Base-by-base conservation (phyloP, 2,888 invertebrate species). In the Zaprionus bogoriensis region DNA sequence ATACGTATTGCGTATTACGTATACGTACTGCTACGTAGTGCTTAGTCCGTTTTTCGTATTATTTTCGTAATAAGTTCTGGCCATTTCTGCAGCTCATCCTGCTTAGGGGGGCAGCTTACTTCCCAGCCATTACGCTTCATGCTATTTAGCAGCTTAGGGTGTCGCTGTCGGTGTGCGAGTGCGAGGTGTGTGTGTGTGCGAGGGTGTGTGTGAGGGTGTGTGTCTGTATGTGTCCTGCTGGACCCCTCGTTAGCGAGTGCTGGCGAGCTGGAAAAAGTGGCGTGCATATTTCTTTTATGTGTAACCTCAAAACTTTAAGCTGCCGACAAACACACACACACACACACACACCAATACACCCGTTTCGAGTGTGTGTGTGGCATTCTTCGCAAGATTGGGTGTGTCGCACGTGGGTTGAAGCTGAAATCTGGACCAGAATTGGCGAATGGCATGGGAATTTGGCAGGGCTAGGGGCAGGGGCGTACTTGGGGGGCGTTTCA, bases 1-100 rank as follows among this genome's bases (percentile, higher is more conserved):
- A n/a, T n/a, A n/a, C n/a, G n/a, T n/a, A n/a, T n/a, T n/a, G n/a
- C n/a, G n/a, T n/a, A n/a, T n/a, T n/a, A n/a, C n/a, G n/a, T n/a
- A n/a, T n/a, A n/a, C n/a, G n/a, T n/a, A n/a, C n/a, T n/a, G n/a
- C n/a, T n/a, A n/a, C n/a, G n/a, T n/a, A n/a, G n/a, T n/a, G n/a
- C 42, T 50, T 36, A 52, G 48, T 64, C 78, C 62, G 50, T 60
- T 52, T 62, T 46, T 48, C 55, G 74, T 67, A 82, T 85, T 82
- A 82, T 69, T 86, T 86, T 65, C 68, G 79, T 79, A 80, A 86
- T 86, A 80, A 80, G 86, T 80, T 80, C 82, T 86, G 72, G 86
- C 67, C 66, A 83, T 80, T 86, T 73, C 46, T 65, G 70, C 67
- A 86, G 87, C 87, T 81, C 80, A 81, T 81, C 84, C 80, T 86